Conservation (phyloP, 2,797 vertebrate genomes). For the Neostethus bicornis region DNA sequence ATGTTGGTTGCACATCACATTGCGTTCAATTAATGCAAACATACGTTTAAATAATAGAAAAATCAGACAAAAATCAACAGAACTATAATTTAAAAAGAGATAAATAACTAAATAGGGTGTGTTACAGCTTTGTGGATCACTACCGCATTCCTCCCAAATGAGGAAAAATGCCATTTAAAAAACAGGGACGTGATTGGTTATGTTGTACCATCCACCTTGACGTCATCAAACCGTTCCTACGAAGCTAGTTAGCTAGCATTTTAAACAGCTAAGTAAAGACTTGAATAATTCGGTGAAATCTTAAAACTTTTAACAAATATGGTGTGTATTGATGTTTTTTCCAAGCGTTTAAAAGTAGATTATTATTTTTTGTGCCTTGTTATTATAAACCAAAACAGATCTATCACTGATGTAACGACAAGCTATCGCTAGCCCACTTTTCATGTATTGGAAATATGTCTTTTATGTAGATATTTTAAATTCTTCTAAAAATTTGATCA, state of each 20-base stretch:
- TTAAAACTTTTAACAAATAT: conserved; percentile 30
- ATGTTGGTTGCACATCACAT: no score
- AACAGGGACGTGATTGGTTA: conserved; percentile 50
- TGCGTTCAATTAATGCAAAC: no score
- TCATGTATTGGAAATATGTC: no score
- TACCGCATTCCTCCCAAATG: conserved; percentile 5
- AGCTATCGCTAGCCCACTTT: conserved; percentile 36
- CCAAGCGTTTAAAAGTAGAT: accelerated
- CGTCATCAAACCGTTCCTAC: conserved; percentile 30
- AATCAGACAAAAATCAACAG: no score
- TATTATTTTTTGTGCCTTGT: no score
- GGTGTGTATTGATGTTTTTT: conserved; percentile 33
- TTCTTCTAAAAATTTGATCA: no score
- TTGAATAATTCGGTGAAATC: background rate
- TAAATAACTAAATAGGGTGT: background rate
- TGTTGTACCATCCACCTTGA: conserved; percentile 1
- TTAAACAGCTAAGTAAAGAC: background rate
- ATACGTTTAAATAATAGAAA: no score
- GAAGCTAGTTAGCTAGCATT: conserved; percentile 12
- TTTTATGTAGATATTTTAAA: no score
- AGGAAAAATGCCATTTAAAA: background rate
- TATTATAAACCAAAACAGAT: background rate
- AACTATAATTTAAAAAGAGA: no score
- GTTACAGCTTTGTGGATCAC: background rate
- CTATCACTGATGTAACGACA: background rate